Base-by-base conservation (phyloP, 2,113 vertebrate species). In the Helogale parvula region DNA sequence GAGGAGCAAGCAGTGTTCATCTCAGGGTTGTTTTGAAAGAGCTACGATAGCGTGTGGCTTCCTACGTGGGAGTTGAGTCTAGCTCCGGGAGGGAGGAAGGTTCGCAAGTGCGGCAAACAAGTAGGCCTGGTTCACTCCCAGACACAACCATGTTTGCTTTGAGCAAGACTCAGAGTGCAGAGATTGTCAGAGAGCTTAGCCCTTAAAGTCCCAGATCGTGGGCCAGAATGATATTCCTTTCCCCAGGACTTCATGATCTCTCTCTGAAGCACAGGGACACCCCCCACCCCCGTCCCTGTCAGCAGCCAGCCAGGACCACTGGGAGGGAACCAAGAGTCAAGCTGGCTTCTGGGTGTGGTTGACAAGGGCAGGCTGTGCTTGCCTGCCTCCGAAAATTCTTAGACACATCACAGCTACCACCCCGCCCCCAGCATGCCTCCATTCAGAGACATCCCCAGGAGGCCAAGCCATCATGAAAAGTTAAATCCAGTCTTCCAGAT, bases 141-240 rank as follows among this genome's bases (percentile, higher is more conserved):
- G 3, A 21, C 29, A 7, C 2, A 14, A 45, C 14, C 65, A 12
- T 33, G 13, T 54, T 57, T 72, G 90, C 72, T 68, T 38, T 50
- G 50, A 82, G 65, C 35, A 60, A 41, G 66, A 17, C 41, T 33
- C 41, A 77, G 72, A 50, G 60, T 33, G n/a, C 81, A 68, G 35
- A 76, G 66, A 31, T 52, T 54, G 33, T 57, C 82, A 65, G 31
- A 6, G 52, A 3, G 6, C 29, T 84, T 98, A 97, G 72, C 65
- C 79, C 81, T 93, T 92, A 69, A 79, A 98, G 85, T 97, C 83
- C 79, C 98, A 57, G 88, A 85, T 54, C 95, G 88, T 74, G 23
- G 23, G 29, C 72, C 82, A 79, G 71, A 57, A n/a, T 84, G 25
- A 19, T 80, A 50, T 92, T 79, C 52, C 81, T 52, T 92, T 29